These are phyloP conservation scores for Girardinus metallicus DNA, from an alignment of 2,797 vertebrate species.

Conservation along the genomic window DNA sequence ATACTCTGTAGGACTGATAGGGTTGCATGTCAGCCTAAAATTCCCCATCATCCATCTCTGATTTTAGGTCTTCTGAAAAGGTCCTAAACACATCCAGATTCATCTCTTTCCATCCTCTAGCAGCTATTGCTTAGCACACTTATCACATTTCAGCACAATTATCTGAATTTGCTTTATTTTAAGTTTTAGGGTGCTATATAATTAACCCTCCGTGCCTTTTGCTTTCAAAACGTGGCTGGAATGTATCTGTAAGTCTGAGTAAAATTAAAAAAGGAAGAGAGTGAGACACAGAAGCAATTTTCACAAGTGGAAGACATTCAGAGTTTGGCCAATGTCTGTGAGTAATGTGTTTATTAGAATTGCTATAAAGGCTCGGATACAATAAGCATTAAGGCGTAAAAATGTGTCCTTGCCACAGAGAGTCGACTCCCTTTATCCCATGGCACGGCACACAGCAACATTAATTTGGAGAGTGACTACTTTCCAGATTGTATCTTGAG, in stretches of 20 bases:
- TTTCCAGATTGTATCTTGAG: constrained; percentile 63
- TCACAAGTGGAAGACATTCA: constrained; percentile 25
- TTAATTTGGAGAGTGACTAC: constrained; percentile 56
- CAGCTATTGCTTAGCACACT: not conserved
- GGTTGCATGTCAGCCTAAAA: no score
- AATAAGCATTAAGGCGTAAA: constrained; percentile 42
- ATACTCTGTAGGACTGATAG: no score
- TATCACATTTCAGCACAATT: constrained; percentile 17
- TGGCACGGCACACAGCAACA: constrained; percentile 27
- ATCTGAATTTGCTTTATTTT: constrained; percentile 45
- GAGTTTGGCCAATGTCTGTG: constrained; percentile 26
- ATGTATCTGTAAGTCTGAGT: constrained; percentile 16
- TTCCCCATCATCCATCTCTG: not conserved
- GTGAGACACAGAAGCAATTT: constrained; percentile 29
- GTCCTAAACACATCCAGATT: not conserved
- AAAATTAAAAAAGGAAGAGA: constrained; percentile 19
- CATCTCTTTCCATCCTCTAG: no score
- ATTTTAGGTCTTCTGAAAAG: not conserved
- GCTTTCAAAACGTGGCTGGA: constrained; percentile 26
- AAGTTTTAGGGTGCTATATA: constrained; percentile 60
- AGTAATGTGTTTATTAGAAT: constrained; percentile 49
- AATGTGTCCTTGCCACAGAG: constrained; percentile 32
- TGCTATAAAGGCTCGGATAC: constrained; percentile 41
- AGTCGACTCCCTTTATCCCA: constrained; percentile 42
- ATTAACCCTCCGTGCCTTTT: constrained; percentile 33